Conservation (phyloP, 1,140 invertebrate genomes). For the Drosophila tristis region DNA sequence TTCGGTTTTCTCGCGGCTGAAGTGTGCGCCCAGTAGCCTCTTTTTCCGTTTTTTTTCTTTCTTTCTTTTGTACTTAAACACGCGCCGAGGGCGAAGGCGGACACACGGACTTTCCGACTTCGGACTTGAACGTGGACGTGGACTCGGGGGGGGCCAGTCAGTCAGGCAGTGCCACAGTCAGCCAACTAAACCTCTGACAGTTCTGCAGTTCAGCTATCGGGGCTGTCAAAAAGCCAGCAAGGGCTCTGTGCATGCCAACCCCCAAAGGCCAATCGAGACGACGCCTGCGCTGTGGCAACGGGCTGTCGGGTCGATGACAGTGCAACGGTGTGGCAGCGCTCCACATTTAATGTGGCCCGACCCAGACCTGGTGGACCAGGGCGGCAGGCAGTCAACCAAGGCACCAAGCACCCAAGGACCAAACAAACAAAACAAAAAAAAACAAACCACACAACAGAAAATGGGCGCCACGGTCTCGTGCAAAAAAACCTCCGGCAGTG, state of each 20-base stretch:
- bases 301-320: constrained; percentile 56
- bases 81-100: constrained; percentile 28
- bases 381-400: not conserved
- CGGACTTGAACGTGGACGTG: not conserved
- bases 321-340: constrained; percentile 19
- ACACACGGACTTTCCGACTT: not conserved
- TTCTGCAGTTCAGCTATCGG: constrained; percentile 7
- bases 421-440: not conserved
- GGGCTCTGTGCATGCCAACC: constrained; percentile 3
- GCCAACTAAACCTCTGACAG: constrained; percentile 45
- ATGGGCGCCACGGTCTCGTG: constrained; percentile 67
- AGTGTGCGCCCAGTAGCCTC: too few relatives aligned
- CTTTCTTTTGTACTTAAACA: constrained; percentile 9
- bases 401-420: not conserved
- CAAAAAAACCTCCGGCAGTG: constrained; percentile 45
- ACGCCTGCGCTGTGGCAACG: constrained; percentile 45
- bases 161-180: constrained; percentile 43
- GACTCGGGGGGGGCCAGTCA: constrained; percentile 16
- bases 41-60: not conserved
- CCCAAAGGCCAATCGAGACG: not conserved
- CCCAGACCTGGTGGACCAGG: not conserved
- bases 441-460: not conserved
- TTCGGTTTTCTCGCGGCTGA: too few relatives aligned
- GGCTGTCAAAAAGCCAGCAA: constrained; percentile 1
- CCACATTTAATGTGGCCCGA: constrained; percentile 19